phyloP scores from a whole-genome alignment of 1,140 invertebrate species.

The Cardiocondyla obscurior region DNA sequence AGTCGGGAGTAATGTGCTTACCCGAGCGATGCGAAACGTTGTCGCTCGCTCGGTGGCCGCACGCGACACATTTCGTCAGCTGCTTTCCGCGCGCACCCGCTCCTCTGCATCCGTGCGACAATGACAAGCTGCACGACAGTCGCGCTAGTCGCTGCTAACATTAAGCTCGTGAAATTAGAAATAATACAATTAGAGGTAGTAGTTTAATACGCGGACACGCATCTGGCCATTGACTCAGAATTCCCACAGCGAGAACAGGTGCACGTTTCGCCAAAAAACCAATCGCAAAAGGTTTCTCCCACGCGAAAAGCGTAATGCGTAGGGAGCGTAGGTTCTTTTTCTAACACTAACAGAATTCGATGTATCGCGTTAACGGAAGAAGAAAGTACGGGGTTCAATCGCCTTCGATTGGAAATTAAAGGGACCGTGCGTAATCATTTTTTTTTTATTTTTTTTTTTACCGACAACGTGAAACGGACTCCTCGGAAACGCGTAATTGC shows the following conservation, averaged over 20 bases:
- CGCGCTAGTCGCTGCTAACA: neutral
- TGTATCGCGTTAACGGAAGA: neutral
- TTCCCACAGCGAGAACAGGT: neutral
- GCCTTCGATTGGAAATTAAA: neutral
- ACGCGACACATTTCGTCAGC: conserved; percentile 66
- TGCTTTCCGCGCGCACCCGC: conserved; percentile 56
- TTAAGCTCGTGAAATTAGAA: neutral
- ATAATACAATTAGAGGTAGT: neutral
- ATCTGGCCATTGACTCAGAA: neutral
- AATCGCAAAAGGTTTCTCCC: neutral
- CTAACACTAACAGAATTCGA: neutral
- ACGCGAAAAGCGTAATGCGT: neutral
- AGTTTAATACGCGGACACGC: neutral
- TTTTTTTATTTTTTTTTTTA: neutral
- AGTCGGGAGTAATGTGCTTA: conserved; percentile 70
- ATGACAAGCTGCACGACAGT: conserved; percentile 14
- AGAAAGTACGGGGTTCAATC: neutral
- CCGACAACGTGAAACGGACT: neutral
- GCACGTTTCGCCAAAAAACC: neutral
- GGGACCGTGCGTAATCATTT: neutral
- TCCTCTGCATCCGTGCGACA: conserved; percentile 6
- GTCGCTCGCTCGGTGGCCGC: conserved; percentile 57
- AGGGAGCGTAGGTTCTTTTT: neutral
- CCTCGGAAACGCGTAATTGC: conserved; percentile 7
- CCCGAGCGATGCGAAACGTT: conserved; percentile 67